Conservation (phyloP, 1,140 invertebrate species). For the Halesus radiatus region DNA sequence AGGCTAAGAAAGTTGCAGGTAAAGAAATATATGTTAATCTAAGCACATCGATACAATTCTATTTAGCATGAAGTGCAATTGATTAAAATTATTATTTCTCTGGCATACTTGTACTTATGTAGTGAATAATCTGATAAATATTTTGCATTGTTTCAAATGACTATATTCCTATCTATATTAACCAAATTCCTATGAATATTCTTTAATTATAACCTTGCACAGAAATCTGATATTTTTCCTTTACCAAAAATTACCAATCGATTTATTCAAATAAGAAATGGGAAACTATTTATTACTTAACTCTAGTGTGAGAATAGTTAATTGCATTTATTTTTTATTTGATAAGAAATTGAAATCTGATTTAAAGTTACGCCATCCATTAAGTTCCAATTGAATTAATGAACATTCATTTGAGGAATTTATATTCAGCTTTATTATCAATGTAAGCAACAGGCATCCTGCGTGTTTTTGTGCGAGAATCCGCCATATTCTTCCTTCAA, state of each 20-base stretch:
- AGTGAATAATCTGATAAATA: neutral
- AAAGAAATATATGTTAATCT: neutral
- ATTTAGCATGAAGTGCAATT: conserved; percentile 11
- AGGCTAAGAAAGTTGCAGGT: too few relatives aligned
- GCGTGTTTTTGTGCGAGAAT: too few relatives aligned
- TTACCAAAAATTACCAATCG: conserved; percentile 24
- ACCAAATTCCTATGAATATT: conserved; percentile 33
- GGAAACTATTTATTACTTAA: conserved; percentile 32
- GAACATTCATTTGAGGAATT: too few relatives aligned
- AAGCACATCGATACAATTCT: conserved; percentile 15
- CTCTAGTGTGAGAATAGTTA: conserved; percentile 34
- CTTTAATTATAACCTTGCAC: conserved; percentile 6
- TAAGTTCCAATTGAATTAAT: too few relatives aligned
- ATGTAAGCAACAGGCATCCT: too few relatives aligned
- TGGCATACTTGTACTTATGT: conserved; percentile 10
- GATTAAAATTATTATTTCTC: conserved; percentile 1
- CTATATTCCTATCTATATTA: conserved; percentile 35
- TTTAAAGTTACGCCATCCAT: too few relatives aligned
- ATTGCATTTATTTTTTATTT: neutral
- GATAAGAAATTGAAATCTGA: too few relatives aligned
- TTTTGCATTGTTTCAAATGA: conserved; percentile 25
- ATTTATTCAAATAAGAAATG: conserved; percentile 32
- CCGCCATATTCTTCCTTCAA: too few relatives aligned
- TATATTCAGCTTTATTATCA: too few relatives aligned
- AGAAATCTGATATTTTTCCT: conserved; percentile 25